phyloP scores from a whole-genome alignment of 2,888 invertebrate genomes.

The Cataglyphis livida region DNA sequence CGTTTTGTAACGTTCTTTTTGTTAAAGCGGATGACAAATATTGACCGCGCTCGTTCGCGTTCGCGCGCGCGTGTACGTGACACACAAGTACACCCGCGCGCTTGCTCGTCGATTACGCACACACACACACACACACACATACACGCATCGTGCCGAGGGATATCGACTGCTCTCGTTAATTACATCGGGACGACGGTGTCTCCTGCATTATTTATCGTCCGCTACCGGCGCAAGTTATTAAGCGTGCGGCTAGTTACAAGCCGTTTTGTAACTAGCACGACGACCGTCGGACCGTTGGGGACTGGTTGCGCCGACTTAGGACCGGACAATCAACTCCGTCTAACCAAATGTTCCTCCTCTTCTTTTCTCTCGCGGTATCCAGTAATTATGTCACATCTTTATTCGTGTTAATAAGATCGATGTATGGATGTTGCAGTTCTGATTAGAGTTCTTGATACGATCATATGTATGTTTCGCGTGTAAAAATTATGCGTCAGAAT shows the following conservation, averaged over 20 bases:
- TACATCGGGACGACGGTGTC: conserved; percentile 77
- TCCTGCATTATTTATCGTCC: conserved; percentile 76
- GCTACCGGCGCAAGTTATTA: conserved; percentile 75
- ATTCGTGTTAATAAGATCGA: not conserved
- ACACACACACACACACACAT: not conserved
- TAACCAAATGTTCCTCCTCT: conserved; percentile 5
- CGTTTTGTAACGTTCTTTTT: conserved; percentile 77
- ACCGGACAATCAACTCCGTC: not conserved
- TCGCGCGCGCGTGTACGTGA: conserved; percentile 72
- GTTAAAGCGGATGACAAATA: conserved; percentile 77
- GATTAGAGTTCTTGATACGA: conserved; percentile 1
- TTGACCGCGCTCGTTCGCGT: conserved; percentile 75
- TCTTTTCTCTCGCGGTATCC: not conserved
- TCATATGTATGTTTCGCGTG: not conserved
- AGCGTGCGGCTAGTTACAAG: conserved; percentile 68
- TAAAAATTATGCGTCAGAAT: conserved; percentile 2
- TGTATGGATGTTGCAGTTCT: not conserved
- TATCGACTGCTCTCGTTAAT: conserved; percentile 76
- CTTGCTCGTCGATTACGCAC: not conserved
- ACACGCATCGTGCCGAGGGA: conserved; percentile 12
- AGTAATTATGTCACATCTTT: not conserved
- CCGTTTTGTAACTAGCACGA: conserved; percentile 62
- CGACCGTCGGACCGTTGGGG: conserved; percentile 28
- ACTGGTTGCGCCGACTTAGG: not conserved
- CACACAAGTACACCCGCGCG: conserved; percentile 59